A percentile compares a stretch with the other conserved stretches of the same genome.
Conservation (phyloP, 2,888 invertebrate species). For the Parnassius glacialis region DNA sequence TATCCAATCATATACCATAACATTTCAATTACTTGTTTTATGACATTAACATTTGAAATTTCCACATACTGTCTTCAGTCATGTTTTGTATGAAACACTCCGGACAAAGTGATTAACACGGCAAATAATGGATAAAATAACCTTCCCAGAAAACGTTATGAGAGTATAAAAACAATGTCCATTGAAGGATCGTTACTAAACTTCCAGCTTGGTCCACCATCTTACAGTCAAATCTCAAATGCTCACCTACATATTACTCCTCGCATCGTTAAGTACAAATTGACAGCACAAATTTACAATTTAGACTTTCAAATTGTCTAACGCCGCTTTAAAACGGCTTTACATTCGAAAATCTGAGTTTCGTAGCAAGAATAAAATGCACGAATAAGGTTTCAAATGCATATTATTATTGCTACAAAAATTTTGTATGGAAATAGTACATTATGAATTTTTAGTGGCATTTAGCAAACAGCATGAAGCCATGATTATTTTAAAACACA, state of each 20-base stretch:
- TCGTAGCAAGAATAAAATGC: neutral
- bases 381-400: neutral
- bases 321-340: neutral
- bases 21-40: too few species aligned
- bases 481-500: too few species aligned
- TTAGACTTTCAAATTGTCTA: neutral
- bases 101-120: too few species aligned
- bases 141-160: too few species aligned
- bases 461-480: too few species aligned
- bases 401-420: neutral
- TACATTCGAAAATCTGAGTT: neutral
- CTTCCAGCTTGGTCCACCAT: constrained; percentile 16
- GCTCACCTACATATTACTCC: neutral
- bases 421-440: constrained; percentile 1
- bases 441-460: constrained; percentile 21
- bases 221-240: constrained; percentile 7
- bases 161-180: neutral
- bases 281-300: constrained; percentile 12
- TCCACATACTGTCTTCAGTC: too few species aligned
- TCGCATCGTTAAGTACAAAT: constrained; percentile 8
- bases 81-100: too few species aligned
- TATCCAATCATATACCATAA: too few species aligned
- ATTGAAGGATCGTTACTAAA: constrained; percentile 12
- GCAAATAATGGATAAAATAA: too few species aligned
- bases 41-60: too few species aligned